Percentiles rank a stretch among this genome's conserved stretches.
These are phyloP conservation scores for Ascidia mentula DNA, from an alignment of 23 tunicate genomes.

Conservation along the genomic window DNA sequence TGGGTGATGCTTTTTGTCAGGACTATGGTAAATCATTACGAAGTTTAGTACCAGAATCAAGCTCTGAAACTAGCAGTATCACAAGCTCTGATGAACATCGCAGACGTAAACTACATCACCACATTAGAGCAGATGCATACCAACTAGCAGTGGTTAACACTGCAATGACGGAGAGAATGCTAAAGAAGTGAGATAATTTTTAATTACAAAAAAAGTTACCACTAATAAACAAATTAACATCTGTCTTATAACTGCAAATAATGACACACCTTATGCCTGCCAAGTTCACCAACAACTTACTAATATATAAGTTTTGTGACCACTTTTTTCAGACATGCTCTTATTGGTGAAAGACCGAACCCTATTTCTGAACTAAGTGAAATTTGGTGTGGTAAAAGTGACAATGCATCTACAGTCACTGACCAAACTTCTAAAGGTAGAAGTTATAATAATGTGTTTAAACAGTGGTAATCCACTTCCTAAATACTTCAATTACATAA, in stretches of 20 bases:
- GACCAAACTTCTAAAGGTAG: background rate
- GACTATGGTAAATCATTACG: background rate
- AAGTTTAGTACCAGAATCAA: background rate
- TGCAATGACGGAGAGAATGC: constrained; percentile 47
- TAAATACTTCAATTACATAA: background rate
- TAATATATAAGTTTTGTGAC: too few relatives aligned
- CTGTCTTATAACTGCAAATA: too few relatives aligned
- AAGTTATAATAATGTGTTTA: background rate
- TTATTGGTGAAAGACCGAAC: background rate
- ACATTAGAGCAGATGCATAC: constrained; percentile 38
- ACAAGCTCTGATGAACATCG: background rate
- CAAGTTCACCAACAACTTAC: too few relatives aligned
- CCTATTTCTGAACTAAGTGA: constrained; percentile 52
- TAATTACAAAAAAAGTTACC: too few relatives aligned
- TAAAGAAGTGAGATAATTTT: constrained; percentile 10
- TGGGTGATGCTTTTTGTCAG: background rate
- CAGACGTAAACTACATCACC: constrained; percentile 1
- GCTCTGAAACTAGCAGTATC: background rate
- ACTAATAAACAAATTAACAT: too few relatives aligned
- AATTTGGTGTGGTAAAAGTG: constrained; percentile 56
- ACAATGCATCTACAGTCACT: constrained; percentile 7
- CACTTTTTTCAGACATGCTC: constrained; percentile 8
- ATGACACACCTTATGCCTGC: too few relatives aligned
- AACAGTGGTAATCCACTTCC: background rate
- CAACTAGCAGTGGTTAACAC: constrained; percentile 59